Evolutionary conservation across 1,140 invertebrate species (phyloP), one percentile per base, ranked within the genome.

Genomic region (Tenebrio molitor): DNA sequence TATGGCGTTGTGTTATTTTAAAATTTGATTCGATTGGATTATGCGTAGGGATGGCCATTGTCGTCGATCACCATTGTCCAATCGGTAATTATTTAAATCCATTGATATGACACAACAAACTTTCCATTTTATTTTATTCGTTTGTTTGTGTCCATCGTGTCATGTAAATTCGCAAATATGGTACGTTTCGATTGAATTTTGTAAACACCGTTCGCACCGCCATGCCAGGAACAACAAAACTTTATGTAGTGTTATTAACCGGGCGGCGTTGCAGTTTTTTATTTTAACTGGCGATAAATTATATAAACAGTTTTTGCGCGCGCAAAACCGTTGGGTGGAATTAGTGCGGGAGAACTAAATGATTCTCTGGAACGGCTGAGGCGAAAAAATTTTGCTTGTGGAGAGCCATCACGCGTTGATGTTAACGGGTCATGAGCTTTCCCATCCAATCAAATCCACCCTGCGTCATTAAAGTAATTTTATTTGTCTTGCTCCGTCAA

Each of bases 381-480:
- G 25, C 25, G 8, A 29, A 29, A 29, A 29, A 29, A 29, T 29
- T 29, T 29, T 29, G 25, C 5, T 39, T 39, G 4, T 39, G 36
- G 36, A 12, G n/a, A 39, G 3, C 3, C 25, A 29, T 8, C 3
- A 29, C n/a, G n/a, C 12, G 8, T 14, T 58, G 21, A 58, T 58
- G 21, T 58, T 58, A 34, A 58, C 50, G 50, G 50, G 50, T 58
- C 50, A 58, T 58, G 50, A 29, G 23, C 15, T 50, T 58, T 58
- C 50, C 23, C 50, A 58, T 58, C 50, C 50, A 58, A 58, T 58
- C 50, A 58, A 58, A 58, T 58, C 23, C 23, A 25, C 50, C 23
- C 23, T 58, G 12, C 21, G 23, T 58, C 50, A 58, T 58, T 58
- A 58, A 58, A 29, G 50, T 58, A 58, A 58, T 58, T 58, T 58